Evolutionary conservation across 2,888 invertebrate species (phyloP).

Genomic region (Lottia scabra): DNA sequence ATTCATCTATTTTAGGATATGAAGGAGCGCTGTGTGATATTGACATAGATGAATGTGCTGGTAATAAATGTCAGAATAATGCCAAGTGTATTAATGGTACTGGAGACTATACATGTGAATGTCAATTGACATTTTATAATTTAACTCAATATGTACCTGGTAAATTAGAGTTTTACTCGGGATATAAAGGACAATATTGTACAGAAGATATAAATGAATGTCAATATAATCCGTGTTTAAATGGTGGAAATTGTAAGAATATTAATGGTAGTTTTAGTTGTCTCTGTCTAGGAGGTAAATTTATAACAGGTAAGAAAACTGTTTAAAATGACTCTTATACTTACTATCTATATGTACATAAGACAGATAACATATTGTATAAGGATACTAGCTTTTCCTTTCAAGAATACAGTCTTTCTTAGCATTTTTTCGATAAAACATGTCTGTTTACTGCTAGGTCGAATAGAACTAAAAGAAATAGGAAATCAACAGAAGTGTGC

Average conservation of each 20-base stretch:
- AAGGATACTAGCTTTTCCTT: too few species aligned
- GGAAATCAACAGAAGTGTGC: too few species aligned
- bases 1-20: constrained; percentile 47
- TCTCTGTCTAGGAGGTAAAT: constrained; percentile 25
- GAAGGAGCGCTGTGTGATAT: constrained; percentile 54
- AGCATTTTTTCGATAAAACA: too few species aligned
- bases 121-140: constrained; percentile 17
- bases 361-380: too few species aligned
- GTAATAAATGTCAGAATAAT: constrained; percentile 42
- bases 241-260: constrained; percentile 44
- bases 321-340: too few species aligned
- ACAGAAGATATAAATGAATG: constrained; percentile 41
- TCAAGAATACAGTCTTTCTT: too few species aligned
- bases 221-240: constrained; percentile 36
- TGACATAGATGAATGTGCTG: constrained; percentile 47
- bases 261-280: constrained; percentile 39
- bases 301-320: too few species aligned
- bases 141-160: constrained; percentile 14
- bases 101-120: constrained; percentile 23
- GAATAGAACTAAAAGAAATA: too few species aligned
- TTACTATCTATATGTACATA: too few species aligned
- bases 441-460: too few species aligned
- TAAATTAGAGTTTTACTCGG: constrained; percentile 24
- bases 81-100: constrained; percentile 23
- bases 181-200: constrained; percentile 51